Conservation (phyloP, 2,888 invertebrate genomes). For the Campopleginae sp. region DNA sequence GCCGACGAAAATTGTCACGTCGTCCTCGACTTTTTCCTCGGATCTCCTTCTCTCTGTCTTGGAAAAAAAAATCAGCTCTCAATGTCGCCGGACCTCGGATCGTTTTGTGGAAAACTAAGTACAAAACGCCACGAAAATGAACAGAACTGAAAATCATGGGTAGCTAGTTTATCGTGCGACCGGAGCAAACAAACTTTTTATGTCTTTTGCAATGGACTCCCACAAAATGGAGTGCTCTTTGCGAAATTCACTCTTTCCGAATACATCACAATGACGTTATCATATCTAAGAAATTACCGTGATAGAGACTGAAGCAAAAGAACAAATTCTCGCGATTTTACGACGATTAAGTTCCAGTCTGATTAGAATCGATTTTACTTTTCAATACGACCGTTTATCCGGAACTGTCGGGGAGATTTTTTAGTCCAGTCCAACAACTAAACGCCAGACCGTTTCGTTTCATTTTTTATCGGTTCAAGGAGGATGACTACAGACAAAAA, state of each 20-base stretch:
- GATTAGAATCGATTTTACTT: not conserved
- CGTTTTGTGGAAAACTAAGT: not conserved
- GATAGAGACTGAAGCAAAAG: not conserved
- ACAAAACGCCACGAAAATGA: not conserved
- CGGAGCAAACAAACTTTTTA: not conserved
- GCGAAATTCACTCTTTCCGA: not conserved
- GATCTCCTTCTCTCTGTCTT: not conserved
- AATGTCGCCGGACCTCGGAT: conserved; percentile 7
- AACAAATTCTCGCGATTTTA: not conserved
- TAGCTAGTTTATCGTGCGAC: not conserved
- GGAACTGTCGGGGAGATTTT: not conserved
- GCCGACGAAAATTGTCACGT: conserved; percentile 2
- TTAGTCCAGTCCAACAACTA: not conserved
- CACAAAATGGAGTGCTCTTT: not conserved
- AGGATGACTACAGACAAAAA: too few relatives aligned
- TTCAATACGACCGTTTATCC: not conserved
- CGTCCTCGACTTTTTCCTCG: not conserved
- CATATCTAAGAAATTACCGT: not conserved
- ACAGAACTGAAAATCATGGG: conserved; percentile 1
- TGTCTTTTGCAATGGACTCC: conserved; percentile 8
- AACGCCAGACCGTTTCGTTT: not conserved
- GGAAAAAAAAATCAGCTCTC: conserved; percentile 4
- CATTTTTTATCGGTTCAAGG: not conserved
- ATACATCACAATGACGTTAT: not conserved
- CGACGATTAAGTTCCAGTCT: not conserved